phyloP scores from a whole-genome alignment of 2,888 invertebrate genomes.

The Acanthosepion lycidas region DNA sequence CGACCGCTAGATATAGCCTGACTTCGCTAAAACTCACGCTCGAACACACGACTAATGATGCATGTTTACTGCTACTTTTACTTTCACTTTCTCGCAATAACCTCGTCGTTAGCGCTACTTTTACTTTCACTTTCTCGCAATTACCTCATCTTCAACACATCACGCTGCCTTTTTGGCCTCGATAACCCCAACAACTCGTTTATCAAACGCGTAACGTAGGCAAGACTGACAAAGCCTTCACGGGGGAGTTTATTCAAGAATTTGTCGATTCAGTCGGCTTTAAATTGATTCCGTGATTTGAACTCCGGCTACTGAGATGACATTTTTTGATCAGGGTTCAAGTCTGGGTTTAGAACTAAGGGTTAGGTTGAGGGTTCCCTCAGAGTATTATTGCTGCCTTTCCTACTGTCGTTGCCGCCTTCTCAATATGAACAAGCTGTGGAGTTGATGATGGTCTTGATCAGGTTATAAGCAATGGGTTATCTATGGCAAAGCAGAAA shows the following conservation, averaged over 20 bases:
- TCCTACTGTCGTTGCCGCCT: not conserved
- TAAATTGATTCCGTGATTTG: slow-evolving; percentile 21
- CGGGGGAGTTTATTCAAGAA: not conserved
- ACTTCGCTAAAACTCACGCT: not conserved
- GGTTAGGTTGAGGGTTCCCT: not conserved
- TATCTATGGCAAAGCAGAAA: not conserved
- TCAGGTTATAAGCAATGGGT: not conserved
- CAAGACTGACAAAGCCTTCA: slow-evolving; percentile 33
- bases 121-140: not conserved
- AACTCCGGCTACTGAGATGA: not conserved
- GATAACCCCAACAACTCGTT: not conserved
- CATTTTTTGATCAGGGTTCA: not conserved
- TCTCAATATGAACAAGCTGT: not conserved
- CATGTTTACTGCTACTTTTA: not conserved
- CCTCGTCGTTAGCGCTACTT: not conserved
- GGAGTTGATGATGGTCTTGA: not conserved
- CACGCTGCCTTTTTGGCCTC: not conserved
- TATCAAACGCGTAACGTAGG: not conserved
- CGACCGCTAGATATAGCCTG: not conserved
- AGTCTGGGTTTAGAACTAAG: not conserved
- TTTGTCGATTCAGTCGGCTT: not conserved
- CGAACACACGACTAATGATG: not conserved
- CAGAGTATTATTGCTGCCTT: not conserved
- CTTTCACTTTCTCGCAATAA: not conserved
- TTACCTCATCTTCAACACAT: not conserved